Evolutionary conservation across 1,140 invertebrate genomes (phyloP).

Genomic region (Pseudoatta argentina): DNA sequence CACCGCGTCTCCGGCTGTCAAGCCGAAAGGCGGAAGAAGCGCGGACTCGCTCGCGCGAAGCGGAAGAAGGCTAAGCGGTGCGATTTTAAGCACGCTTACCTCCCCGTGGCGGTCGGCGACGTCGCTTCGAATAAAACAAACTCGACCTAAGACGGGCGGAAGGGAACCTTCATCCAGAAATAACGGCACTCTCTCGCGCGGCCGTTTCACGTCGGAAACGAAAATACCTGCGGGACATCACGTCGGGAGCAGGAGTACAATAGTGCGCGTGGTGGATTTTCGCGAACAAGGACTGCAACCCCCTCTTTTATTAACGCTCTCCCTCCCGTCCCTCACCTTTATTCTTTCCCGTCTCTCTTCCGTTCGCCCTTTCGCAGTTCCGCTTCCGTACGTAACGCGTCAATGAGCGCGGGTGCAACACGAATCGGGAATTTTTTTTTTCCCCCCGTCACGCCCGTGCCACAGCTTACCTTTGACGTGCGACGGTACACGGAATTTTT

Average conservation of each 20-base stretch:
- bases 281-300: slow-evolving; percentile 11
- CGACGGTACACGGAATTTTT: slow-evolving; percentile 2
- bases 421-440: neutral
- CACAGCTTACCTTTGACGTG: neutral
- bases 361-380: neutral
- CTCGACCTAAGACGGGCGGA: slow-evolving; percentile 4
- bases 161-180: slow-evolving; percentile 56
- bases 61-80: slow-evolving; percentile 16
- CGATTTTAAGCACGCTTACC: slow-evolving; percentile 41
- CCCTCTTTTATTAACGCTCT: neutral
- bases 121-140: slow-evolving; percentile 56
- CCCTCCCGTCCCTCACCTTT: too few relatives aligned
- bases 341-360: too few relatives aligned
- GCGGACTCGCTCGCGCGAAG: neutral
- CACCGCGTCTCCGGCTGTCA: slow-evolving; percentile 38
- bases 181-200: slow-evolving; percentile 48
- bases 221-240: slow-evolving; percentile 59
- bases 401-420: slow-evolving; percentile 19
- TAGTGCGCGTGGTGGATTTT: neutral
- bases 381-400: slow-evolving; percentile 11
- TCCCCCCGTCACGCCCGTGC: neutral
- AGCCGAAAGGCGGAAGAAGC: slow-evolving; percentile 4
- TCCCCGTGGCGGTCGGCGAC: neutral
- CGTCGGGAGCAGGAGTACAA: slow-evolving; percentile 1
- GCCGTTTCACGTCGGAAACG: slow-evolving; percentile 54